These are phyloP conservation scores for Eubucco bourcierii DNA, from an alignment of 2,113 vertebrate genomes.

Conservation along the genomic window DNA sequence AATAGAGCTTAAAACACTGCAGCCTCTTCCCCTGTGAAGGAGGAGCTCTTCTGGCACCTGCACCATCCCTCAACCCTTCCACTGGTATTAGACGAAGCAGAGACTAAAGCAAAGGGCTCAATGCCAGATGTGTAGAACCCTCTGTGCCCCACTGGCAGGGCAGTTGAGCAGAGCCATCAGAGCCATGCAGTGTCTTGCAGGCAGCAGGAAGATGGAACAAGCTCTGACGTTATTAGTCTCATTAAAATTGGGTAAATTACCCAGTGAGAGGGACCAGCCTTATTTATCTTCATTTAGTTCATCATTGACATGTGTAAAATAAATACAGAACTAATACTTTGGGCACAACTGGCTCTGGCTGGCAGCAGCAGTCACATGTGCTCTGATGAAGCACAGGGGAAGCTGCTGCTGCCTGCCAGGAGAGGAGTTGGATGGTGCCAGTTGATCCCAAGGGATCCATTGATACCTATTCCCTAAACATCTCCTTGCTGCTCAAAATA, in stretches of 20 bases:
- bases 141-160: not conserved
- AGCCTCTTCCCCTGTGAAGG: not conserved
- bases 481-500: not conserved
- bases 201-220: not conserved
- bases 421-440: not conserved
- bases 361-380: rapidly evolving
- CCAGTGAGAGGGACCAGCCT: not conserved
- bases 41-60: not conserved
- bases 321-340: not conserved
- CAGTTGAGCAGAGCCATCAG: not conserved
- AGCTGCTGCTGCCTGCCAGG: not conserved
- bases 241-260: conserved; percentile 35
- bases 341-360: not conserved
- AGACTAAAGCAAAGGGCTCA: not conserved
- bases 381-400: not conserved
- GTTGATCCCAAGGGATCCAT: not conserved
- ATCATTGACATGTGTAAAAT: conserved; percentile 39
- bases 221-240: conserved; percentile 3
- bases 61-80: not conserved
- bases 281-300: conserved; percentile 35
- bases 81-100: not conserved
- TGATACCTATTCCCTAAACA: not conserved
- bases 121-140: not conserved
- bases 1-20: not conserved
- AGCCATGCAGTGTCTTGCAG: rapidly evolving